Base-by-base conservation (phyloP, 2,888 invertebrate species). In the Ganaspis brasiliensis region DNA sequence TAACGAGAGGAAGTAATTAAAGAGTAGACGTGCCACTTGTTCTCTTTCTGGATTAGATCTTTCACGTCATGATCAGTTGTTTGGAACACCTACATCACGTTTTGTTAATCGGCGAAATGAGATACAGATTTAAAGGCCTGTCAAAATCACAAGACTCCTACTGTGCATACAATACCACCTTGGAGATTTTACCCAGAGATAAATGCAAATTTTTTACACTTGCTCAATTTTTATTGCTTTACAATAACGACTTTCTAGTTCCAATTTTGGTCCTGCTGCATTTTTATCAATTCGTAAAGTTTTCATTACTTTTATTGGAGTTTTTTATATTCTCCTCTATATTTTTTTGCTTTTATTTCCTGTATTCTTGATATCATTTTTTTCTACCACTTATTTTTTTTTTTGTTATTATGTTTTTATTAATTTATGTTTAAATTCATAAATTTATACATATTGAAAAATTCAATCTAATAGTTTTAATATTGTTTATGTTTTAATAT, bases 141-240 rank as follows among this genome's bases (percentile, higher is more conserved):
- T 67, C 24, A 67, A 49, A 67, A 45, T 67, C 45, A n/a, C n/a
- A 45, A 67, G 67, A 45, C 40, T 24, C 16, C 26, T 67, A 14
- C 67, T 45, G 63, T 40, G 37, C 63, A 63, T 63, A 63, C 40
- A 63, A 63, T 63, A 49, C 26, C 45, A 21, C 45, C 67, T 67
- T 24, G 14, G 24, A 67, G 67, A 49, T 67, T 45, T 45, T 24
- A 49, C 6, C 24, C 9, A n/a, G 1, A 9, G 67, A 67, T 45
- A 45, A 67, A 45, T 45, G 45, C 67, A 45, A 67, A 45, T 24
- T 45, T 67, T 67, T 67, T 37, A 67, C 67, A 67, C 67, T 67
- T 45, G 45, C 24, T 24, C n/a, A 67, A 63, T 67, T 24, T 67
- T 40, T 67, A 40, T 24, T 26, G 40, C 24, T 26, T 45, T 24